Evolutionary conservation across 2,888 invertebrate species (phyloP), one percentile per base, ranked within the genome.

Genomic region (Caenorhabditis drosophilae): DNA sequence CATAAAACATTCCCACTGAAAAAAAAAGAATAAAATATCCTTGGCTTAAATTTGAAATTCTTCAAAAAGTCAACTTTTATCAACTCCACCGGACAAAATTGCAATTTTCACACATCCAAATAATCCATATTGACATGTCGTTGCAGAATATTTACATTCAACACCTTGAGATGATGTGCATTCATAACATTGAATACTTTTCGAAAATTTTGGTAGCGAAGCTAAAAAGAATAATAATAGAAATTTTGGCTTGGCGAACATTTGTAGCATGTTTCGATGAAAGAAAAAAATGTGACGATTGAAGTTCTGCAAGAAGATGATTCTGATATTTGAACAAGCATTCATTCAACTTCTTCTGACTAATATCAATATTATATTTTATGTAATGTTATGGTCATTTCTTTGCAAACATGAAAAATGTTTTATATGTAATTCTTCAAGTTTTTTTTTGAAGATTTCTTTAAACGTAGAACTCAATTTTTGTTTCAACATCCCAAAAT

Each of bases 1-100:
- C 74, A 34, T 75, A 71, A 41, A 73, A 78, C 67, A 79, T 81
- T 7, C 81, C 81, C 75, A 81, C 81, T 81, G 56, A 63, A 80
- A 67, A 34, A 3, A 20, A 3, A 20, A 3, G 7, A 35, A 27
- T 18, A 25, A 44, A 52, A 26, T 52, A 45, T 16, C 35, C 34
- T 26, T 49, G 49, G 36, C 35, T 15, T 18, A 15, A 35, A 35
- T 16, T 40, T 38, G 38, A 16, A 7, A 22, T 40, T 40, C 7
- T 9, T 9, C 6, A 12, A 12, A n/a, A n/a, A 25, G 61, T 70
- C 44, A 9, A 76, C 76, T 72, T 60, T 63, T 61, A 45, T 76
- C 74, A 11, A 76, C 67, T 50, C 76, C 76, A 25, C 76, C 76
- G 7, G 64, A 61, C 2, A 67, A 54, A 6, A 67, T 47, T 1